These are phyloP conservation scores for Arnoldichthys spilopterus DNA, from an alignment of 2,797 vertebrate genomes.

Conservation along the genomic window DNA sequence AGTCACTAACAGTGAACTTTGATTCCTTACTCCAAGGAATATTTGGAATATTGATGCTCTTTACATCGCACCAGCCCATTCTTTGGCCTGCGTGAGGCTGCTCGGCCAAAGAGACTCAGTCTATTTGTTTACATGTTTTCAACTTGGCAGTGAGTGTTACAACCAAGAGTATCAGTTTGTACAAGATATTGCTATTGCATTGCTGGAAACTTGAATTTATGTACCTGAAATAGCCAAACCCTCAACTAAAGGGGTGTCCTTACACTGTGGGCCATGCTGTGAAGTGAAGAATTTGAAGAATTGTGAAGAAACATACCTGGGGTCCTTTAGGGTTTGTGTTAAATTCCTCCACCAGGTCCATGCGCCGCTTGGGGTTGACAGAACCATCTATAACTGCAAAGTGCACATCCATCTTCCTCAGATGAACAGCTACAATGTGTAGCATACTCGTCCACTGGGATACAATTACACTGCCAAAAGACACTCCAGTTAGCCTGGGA, in stretches of 20 bases:
- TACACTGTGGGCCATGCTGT: neutral
- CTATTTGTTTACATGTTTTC: too few relatives aligned
- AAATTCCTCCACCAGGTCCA: conserved; percentile 95
- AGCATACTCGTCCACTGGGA: conserved; percentile 99
- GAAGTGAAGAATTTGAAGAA: neutral
- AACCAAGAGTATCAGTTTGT: neutral
- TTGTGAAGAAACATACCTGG: conserved; percentile 76
- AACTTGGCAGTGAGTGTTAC: neutral
- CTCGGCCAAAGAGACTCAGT: too few relatives aligned
- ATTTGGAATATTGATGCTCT: too few relatives aligned
- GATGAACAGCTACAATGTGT: conserved; percentile 84
- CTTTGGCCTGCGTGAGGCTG: too few relatives aligned
- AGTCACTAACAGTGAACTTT: too few relatives aligned
- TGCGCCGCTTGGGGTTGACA: conserved; percentile 88
- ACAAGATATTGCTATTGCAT: neutral
- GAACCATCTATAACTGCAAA: conserved; percentile 86
- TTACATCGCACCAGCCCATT: too few relatives aligned
- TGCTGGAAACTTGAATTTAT: neutral
- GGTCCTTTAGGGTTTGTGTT: conserved; percentile 85
- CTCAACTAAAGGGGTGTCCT: neutral
- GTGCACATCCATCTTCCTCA: conserved; percentile 76
- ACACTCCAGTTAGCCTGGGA: conserved; percentile 3
- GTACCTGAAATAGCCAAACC: neutral
- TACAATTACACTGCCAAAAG: conserved; percentile 85
- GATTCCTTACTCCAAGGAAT: too few relatives aligned